Base-by-base conservation (phyloP, 2,797 vertebrate genomes). In the Clarias laeviceps region DNA sequence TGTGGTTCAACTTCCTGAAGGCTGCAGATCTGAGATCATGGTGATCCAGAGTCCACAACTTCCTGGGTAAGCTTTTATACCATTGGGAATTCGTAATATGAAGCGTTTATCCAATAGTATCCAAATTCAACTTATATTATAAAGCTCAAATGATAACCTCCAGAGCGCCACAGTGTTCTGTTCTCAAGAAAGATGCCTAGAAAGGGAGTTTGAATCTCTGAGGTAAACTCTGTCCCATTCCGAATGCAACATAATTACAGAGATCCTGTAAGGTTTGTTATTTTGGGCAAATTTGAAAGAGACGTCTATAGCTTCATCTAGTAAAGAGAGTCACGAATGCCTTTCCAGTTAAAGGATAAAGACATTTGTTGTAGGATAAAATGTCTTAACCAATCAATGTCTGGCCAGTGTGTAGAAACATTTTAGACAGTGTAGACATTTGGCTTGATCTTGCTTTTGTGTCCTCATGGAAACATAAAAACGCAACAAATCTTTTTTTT, bases 1-100 rank as follows among this genome's bases (percentile, higher is more conserved):
- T 0, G 1, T 94, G 0, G 95, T 98, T 40, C 90, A 86, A 62
- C 95, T 99, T 84, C 94, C 96, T 0, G 95, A 95, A 86, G 97
- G 97, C 76, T 83, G 91, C 73, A 85, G 83, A 72, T 96, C 96
- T 15, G 94, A 96, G 85, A 90, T 92, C 84, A 94, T 99, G 88
- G 82, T 80, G 27, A 88, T 98, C 50, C 94, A 56, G 87, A 96
- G 91, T 79, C 87, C 95, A 22, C 82, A 92, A 68, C 88, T 92
- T 82, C 89, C 96, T 1, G 93, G 96, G 98, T 98, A 94, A 95
- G 90, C 2, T 54, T 22, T 45, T 40, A 37, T 24, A 1, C 18
- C n/a, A 45, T 64, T 27, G 7, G 34, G 12, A 17, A 18, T 80
- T 80, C 5, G 7, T 5, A 45, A 45, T 27, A 14, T 29, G 37